These are phyloP conservation scores for Chamaetylas fuelleborni DNA, from an alignment of 2,113 vertebrate genomes.

Conservation along the genomic window DNA sequence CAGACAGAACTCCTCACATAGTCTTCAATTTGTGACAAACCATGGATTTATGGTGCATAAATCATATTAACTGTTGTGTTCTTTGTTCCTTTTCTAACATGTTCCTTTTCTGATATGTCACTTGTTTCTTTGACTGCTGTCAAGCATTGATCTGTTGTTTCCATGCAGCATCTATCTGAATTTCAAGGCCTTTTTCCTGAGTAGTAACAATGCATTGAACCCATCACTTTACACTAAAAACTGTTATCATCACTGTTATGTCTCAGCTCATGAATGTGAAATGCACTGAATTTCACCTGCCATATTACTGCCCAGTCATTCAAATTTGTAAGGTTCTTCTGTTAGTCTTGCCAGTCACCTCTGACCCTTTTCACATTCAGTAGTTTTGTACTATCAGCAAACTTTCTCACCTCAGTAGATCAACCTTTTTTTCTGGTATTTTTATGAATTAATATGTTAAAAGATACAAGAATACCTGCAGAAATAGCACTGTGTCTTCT, in stretches of 20 bases:
- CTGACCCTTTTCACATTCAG: background rate
- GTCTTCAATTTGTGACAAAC: background rate
- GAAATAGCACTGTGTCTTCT: background rate
- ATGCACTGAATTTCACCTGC: background rate
- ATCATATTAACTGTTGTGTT: background rate
- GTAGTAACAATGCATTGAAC: background rate
- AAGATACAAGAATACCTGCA: background rate
- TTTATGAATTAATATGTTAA: background rate
- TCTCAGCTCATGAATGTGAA: background rate
- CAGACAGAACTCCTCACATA: background rate
- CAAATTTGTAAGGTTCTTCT: background rate
- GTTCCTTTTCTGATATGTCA: background rate
- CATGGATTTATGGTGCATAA: background rate
- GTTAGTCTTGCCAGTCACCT: background rate
- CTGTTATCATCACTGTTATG: background rate
- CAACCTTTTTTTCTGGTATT: background rate
- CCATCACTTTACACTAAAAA: background rate
- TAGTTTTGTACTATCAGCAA: background rate
- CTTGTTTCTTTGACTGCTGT: background rate
- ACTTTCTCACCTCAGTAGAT: background rate
- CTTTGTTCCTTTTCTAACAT: background rate
- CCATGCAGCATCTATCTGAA: background rate
- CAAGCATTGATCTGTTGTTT: background rate
- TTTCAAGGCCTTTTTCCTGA: background rate
- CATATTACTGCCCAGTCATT: background rate